Evolutionary conservation across 2,797 vertebrate genomes (phyloP), one percentile per base, ranked within the genome.

Genomic region (Hydrocynus forskahlii): DNA sequence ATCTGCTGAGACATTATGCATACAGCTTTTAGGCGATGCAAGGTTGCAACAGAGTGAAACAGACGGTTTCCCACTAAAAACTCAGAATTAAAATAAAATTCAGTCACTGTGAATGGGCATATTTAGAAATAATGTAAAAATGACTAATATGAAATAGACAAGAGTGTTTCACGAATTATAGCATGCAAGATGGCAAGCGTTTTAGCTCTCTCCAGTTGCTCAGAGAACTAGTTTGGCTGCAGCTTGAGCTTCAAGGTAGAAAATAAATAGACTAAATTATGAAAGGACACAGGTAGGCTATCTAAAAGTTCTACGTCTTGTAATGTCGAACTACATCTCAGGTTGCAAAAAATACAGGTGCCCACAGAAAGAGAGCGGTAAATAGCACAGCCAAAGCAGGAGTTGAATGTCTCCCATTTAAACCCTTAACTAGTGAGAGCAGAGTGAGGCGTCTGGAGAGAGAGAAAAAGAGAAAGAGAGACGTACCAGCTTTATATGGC

Each of bases 401-500:
- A n/a, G 35, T 17, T 57, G 2, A 54, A n/a, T 23, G 40, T 21
- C 6, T 60, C 38, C 29, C 29, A 23, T 64, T 64, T 19, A 74
- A 82, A 38, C 68, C 68, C 63, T 23, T 19, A 81, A 81, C 57
- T 73, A 78, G 57, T 21, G 70, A 64, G 38, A 80, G 54, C 59
- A 19, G 67, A 63, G 79, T 70, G 19, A 55, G 35, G 60, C 16
- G 29, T 10, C 76, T 43, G 69, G 81, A 70, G 87, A 84, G 83
- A 85, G 89, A 72, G 76, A 83, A 71, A 87, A 83, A 85, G 89
- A 72, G 76, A 83, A 71, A 87, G 85, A 84, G 88, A 89, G 90
- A 95, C 94, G 87, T 94, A 95, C 94, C 94, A 95, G 94, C 94
- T 93, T 91, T 89, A 90, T 85, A 86, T 87, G 91, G 87, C 92